Percentiles rank a stretch among this genome's conserved stretches.
phyloP scores from a whole-genome alignment of 2,113 vertebrate species.

The Vidua macroura region DNA sequence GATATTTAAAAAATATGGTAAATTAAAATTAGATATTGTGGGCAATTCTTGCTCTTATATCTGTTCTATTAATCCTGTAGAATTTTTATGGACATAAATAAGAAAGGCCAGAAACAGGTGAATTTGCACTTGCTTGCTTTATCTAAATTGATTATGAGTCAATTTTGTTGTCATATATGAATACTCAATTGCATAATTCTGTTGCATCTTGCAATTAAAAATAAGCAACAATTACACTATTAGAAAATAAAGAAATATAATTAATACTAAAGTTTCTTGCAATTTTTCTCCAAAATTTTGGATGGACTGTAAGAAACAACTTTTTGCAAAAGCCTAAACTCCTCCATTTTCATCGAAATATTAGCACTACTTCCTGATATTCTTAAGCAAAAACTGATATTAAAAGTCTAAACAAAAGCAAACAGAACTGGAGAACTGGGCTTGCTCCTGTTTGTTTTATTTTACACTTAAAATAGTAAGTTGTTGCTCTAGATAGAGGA shows the following conservation, averaged over 20 bases:
- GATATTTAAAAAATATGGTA: not conserved
- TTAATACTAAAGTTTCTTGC: not conserved
- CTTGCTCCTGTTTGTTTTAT: not conserved
- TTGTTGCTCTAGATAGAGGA: not conserved
- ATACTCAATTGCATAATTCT: not conserved
- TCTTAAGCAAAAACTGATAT: not conserved
- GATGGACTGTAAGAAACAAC: not conserved
- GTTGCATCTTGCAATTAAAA: not conserved
- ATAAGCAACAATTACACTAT: not conserved
- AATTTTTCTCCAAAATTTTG: not conserved
- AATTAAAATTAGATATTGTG: not conserved
- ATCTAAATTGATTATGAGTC: not conserved
- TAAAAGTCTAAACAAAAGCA: not conserved
- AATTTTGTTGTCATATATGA: not conserved
- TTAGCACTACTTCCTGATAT: not conserved
- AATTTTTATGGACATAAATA: not conserved
- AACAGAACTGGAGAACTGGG: fast-evolving
- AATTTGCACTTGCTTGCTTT: not conserved
- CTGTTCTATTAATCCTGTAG: not conserved
- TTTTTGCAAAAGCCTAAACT: not conserved
- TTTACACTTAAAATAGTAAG: not conserved
- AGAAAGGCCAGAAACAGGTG: not conserved
- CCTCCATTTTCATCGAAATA: not conserved
- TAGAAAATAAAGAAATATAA: not conserved
- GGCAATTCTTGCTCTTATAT: not conserved